phyloP scores from a whole-genome alignment of 2,797 vertebrate genomes.

The Silurus aristotelis region DNA sequence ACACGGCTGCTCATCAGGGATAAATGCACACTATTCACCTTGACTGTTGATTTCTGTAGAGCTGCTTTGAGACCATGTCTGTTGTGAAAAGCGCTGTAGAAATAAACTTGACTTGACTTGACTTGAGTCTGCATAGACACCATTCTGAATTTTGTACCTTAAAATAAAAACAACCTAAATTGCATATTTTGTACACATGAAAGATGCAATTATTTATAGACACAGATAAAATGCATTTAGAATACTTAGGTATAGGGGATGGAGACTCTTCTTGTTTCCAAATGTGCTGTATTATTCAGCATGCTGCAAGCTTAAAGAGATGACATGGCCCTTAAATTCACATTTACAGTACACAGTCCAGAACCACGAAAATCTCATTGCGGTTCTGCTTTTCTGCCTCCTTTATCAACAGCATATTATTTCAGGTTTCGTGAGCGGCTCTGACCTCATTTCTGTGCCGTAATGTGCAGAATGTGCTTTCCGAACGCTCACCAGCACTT shows the following conservation, averaged over 20 bases:
- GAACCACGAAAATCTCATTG: neutral
- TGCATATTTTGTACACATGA: neutral
- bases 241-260: neutral
- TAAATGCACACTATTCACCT: no score
- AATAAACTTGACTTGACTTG: no score
- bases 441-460: constrained; percentile 25
- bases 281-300: neutral
- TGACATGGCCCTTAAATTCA: neutral
- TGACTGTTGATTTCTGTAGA: no score
- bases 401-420: constrained; percentile 47
- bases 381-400: neutral
- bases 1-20: no score
- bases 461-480: constrained; percentile 32
- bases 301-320: neutral
- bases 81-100: no score
- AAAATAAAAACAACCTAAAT: neutral
- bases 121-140: neutral
- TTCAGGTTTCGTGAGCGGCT: constrained; percentile 26
- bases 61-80: no score
- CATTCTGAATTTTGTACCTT: neutral
- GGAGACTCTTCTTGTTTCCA: neutral
- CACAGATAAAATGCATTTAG: neutral
- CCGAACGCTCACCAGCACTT: constrained; percentile 33
- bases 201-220: neutral
- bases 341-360: neutral